Evolutionary conservation across 2,797 vertebrate genomes (phyloP).

Genomic region (Carapus acus): DNA sequence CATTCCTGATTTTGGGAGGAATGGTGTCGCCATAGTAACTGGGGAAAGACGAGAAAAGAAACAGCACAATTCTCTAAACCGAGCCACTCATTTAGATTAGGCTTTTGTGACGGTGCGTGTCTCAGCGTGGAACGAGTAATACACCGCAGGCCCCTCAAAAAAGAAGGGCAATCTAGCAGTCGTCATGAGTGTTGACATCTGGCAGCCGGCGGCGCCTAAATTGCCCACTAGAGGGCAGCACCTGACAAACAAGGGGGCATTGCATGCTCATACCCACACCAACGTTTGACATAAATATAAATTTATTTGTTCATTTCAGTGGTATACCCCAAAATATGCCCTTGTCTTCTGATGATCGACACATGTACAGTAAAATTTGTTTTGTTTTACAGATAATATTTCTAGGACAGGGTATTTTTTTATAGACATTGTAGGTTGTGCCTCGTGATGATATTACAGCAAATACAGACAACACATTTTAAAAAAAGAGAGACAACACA

Average conservation of each 20-base stretch:
- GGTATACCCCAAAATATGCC: constrained; percentile 35
- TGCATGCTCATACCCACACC: background rate
- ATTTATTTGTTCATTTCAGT: constrained; percentile 52
- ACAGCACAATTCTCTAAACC: too few species aligned
- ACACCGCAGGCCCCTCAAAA: too few species aligned
- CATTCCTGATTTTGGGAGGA: too few species aligned
- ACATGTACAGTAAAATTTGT: constrained; percentile 26
- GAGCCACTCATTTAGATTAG: too few species aligned
- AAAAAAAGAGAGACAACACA: constrained; percentile 25
- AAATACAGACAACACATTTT: constrained; percentile 29
- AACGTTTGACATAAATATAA: constrained; percentile 63
- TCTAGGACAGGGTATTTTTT: constrained; percentile 16
- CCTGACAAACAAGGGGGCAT: background rate
- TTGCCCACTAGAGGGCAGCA: constrained; percentile 47
- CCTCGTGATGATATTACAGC: constrained; percentile 37
- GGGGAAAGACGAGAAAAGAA: too few species aligned
- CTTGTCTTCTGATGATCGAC: constrained; percentile 20
- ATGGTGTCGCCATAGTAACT: too few species aligned
- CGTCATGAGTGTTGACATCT: too few species aligned
- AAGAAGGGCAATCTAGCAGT: too few species aligned
- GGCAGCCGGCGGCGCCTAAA: too few species aligned
- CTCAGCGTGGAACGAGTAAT: too few species aligned
- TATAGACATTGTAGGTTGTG: constrained; percentile 38
- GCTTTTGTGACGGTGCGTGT: too few species aligned
- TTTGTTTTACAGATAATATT: constrained; percentile 33